phyloP scores from a whole-genome alignment of 2,888 invertebrate species.

The Nomada fucata region DNA sequence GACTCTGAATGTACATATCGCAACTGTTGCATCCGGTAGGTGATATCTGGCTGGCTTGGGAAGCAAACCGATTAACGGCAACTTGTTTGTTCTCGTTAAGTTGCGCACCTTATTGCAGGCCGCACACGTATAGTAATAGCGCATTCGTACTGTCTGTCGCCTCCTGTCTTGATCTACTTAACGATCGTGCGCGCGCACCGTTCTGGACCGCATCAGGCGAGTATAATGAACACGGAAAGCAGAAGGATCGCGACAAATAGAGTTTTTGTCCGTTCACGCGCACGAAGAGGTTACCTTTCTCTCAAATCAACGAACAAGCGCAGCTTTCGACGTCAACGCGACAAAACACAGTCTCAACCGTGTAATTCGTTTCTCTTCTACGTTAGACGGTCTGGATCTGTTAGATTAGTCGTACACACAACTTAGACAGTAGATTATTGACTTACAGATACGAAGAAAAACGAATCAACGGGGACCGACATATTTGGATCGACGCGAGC shows the following conservation, averaged over 20 bases:
- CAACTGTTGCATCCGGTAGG: constrained; percentile 46
- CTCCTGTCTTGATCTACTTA: constrained; percentile 23
- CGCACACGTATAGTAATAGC: neutral
- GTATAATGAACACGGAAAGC: constrained; percentile 44
- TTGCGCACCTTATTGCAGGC: constrained; percentile 55
- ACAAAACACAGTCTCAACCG: neutral
- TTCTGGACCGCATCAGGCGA: constrained; percentile 57
- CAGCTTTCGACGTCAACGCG: constrained; percentile 29
- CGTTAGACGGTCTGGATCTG: too few species aligned
- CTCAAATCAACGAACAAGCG: constrained; percentile 16
- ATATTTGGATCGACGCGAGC: too few species aligned
- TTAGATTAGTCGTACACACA: too few species aligned
- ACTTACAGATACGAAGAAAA: too few species aligned
- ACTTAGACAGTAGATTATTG: too few species aligned
- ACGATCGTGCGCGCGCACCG: constrained; percentile 33
- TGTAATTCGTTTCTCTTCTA: neutral
- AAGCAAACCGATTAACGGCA: constrained; percentile 38
- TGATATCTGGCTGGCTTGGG: constrained; percentile 49
- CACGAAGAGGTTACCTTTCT: constrained; percentile 10
- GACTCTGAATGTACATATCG: constrained; percentile 19
- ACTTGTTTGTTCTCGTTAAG: constrained; percentile 44
- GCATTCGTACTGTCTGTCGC: constrained; percentile 7
- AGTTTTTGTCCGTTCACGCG: constrained; percentile 17
- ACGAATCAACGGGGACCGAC: too few species aligned
- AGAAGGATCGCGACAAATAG: constrained; percentile 28